Evolutionary conservation across 2,888 invertebrate genomes (phyloP).

Genomic region (Pristionchus exspectatus): DNA sequence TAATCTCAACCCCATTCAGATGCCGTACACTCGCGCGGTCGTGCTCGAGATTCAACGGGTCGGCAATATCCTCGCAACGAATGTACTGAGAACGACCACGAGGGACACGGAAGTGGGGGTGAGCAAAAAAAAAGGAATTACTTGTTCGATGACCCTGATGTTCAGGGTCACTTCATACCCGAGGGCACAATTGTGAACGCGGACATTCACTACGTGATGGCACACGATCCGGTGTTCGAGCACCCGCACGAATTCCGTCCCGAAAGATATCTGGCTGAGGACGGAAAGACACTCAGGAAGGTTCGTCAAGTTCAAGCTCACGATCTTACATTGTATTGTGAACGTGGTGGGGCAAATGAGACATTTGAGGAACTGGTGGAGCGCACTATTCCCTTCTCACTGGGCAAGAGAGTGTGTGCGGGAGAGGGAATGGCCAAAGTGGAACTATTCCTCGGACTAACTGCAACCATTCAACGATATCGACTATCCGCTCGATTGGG

Average conservation of each 20-base stretch:
- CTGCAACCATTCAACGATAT: constrained; percentile 4
- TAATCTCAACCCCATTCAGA: neutral
- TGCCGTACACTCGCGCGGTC: constrained; percentile 38
- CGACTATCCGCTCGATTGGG: neutral
- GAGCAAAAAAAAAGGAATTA: neutral
- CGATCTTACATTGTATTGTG: too few relatives aligned
- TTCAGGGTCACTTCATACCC: constrained; percentile 5
- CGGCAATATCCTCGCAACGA: constrained; percentile 33
- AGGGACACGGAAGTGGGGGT: constrained; percentile 19
- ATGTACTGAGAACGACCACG: neutral
- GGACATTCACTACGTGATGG: constrained; percentile 17
- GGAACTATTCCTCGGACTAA: constrained; percentile 15
- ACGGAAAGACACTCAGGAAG: neutral
- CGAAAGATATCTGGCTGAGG: neutral
- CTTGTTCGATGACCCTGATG: neutral
- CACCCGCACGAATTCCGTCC: neutral
- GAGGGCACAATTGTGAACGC: neutral
- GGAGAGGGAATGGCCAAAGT: neutral
- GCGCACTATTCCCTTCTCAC: neutral
- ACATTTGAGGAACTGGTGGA: neutral
- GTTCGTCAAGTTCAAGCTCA: neutral
- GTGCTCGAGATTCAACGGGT: constrained; percentile 30
- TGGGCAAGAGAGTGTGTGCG: neutral
- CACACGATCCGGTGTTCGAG: neutral
- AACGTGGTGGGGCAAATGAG: too few relatives aligned